Base-by-base conservation (phyloP, 2,888 invertebrate genomes). In the Cecidostiba fungosa region DNA sequence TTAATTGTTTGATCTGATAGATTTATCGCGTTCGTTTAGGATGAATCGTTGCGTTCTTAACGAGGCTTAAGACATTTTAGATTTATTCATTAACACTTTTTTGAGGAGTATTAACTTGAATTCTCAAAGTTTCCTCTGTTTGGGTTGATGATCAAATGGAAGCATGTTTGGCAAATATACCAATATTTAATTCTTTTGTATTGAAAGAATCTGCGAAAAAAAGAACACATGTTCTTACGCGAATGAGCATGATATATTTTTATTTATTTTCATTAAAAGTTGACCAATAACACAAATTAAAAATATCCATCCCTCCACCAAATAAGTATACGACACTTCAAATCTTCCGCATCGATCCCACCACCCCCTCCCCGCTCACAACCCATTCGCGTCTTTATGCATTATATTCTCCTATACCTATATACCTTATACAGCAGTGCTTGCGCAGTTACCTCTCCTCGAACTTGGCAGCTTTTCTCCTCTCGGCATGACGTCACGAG, bases 251-350 rank as follows among this genome's bases (percentile, higher is more conserved):
- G n/a, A n/a, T n/a, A n/a, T n/a, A n/a, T n/a, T n/a, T n/a, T n/a
- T n/a, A n/a, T n/a, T n/a, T n/a, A n/a, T n/a, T n/a, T n/a, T n/a
- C n/a, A n/a, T n/a, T n/a, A n/a, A n/a, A n/a, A n/a, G n/a, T n/a
- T n/a, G n/a, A n/a, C n/a, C n/a, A n/a, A n/a, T n/a, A n/a, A 77
- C 5, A 77, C 36, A 76, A 77, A 29, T 69, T 66, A 54, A 59
- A 77, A 72, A 19, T 5, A 19, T n/a, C 1, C 10, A 10, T 10
- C 29, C 6, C 43, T 23, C 32, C 16, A 23, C 16, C 79, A 79
- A 79, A 80, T n/a, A 12, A 66, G 26, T 1, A n/a, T n/a, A 14
- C 80, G 76, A 84, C 59, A 43, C n/a, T 84, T 76, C 76, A 80
- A 54, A 76, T 70, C 72, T 54, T 5, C 8, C 19, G 43, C 43